phyloP scores from a whole-genome alignment of 2,113 vertebrate species.

The Hylia prasina region DNA sequence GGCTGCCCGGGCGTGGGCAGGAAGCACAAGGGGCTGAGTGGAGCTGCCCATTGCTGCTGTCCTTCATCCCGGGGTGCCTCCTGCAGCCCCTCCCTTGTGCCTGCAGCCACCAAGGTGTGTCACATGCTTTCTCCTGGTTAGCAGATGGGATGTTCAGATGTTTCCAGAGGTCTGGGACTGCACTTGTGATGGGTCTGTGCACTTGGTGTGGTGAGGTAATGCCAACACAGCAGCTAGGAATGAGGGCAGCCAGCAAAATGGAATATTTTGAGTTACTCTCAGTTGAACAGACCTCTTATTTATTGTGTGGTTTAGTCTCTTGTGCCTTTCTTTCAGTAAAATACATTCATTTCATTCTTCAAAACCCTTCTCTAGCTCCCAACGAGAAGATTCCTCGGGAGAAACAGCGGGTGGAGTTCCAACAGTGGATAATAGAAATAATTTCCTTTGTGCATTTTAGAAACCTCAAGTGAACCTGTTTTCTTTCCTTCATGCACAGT shows the following conservation, averaged over 20 bases:
- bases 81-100: background rate
- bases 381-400: background rate
- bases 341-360: background rate
- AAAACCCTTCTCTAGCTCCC: background rate
- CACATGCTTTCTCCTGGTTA: background rate
- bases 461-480: background rate
- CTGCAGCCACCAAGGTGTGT: background rate
- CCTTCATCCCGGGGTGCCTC: background rate
- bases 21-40: background rate
- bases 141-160: background rate
- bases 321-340: background rate
- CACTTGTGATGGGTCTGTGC: background rate
- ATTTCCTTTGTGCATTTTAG: background rate
- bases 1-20: background rate
- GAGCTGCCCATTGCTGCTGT: background rate
- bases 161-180: background rate
- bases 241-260: background rate
- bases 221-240: background rate
- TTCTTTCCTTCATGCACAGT: background rate
- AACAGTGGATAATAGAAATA: background rate
- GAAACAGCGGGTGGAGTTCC: conserved; percentile 15
- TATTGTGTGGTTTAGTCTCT: background rate
- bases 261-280: background rate
- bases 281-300: background rate
- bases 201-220: background rate